Percentiles rank a stretch among this genome's conserved stretches.
Evolutionary conservation across 1,140 invertebrate species (phyloP).

Genomic region (Phymastichus coffea): DNA sequence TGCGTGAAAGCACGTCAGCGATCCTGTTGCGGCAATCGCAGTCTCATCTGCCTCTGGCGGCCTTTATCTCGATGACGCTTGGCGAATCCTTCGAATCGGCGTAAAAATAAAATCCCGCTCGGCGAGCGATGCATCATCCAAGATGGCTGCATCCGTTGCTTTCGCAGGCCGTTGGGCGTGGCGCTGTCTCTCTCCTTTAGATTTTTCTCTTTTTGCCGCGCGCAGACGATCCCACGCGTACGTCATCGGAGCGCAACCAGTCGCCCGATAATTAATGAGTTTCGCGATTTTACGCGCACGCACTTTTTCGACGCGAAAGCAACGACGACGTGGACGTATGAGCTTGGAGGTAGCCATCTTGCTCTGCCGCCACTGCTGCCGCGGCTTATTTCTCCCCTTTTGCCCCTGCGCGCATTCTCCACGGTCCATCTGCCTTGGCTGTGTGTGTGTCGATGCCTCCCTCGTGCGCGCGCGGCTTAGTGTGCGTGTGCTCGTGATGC

Average conservation of each 20-base stretch:
- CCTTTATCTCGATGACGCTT: constrained; percentile 1
- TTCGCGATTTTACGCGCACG: too few species aligned
- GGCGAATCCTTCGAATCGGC: neutral
- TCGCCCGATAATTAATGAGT: too few species aligned
- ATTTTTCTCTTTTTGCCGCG: neutral
- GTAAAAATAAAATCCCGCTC: constrained; percentile 5
- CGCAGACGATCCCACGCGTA: too few species aligned
- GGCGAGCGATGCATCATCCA: constrained; percentile 45
- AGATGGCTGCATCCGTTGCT: constrained; percentile 53
- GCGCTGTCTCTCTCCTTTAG: too few species aligned
- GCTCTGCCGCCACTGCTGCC: constrained; percentile 25
- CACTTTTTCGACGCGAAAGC: too few species aligned
- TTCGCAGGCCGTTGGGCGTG: constrained; percentile 50
- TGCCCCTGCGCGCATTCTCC: constrained; percentile 21
- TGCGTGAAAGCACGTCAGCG: too few species aligned
- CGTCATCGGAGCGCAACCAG: neutral
- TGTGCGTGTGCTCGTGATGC: constrained; percentile 2
- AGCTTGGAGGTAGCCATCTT: constrained; percentile 49
- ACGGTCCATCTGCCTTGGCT: constrained; percentile 43
- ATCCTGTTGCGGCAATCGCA: too few species aligned
- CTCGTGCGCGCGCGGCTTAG: neutral
- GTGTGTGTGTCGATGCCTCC: too few species aligned
- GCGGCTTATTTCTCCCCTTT: constrained; percentile 32
- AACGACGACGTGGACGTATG: constrained; percentile 39
- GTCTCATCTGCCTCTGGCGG: neutral